A percentile compares a stretch with the other conserved stretches of the same genome.
phyloP scores from a whole-genome alignment of 2,888 invertebrate genomes.

The Pollenia angustigena region DNA sequence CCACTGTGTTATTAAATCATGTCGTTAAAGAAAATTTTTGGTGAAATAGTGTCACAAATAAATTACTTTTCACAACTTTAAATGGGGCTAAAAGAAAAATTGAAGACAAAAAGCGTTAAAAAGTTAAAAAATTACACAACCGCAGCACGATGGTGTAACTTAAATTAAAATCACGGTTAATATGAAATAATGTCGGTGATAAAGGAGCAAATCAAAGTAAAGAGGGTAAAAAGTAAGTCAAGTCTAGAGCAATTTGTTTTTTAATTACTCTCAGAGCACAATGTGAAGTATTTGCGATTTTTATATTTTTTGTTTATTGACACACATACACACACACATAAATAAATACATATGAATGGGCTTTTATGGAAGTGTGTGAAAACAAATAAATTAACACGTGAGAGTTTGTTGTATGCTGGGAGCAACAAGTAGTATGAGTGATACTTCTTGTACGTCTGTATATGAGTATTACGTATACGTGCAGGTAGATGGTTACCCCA shows the following conservation, averaged over 20 bases:
- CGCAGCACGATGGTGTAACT: constrained; percentile 22
- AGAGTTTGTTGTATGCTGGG: background rate
- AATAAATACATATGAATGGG: background rate
- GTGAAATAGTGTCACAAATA: constrained; percentile 47
- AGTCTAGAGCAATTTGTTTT: constrained; percentile 21
- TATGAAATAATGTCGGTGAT: constrained; percentile 8
- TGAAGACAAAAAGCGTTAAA: background rate
- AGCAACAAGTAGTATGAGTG: constrained; percentile 58
- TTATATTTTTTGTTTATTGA: constrained; percentile 3
- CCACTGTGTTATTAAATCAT: constrained; percentile 27
- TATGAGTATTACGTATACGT: constrained; percentile 22
- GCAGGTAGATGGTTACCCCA: background rate
- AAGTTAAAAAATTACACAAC: constrained; percentile 42
- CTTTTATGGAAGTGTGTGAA: background rate
- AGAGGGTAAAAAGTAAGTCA: constrained; percentile 1
- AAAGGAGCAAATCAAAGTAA: background rate
- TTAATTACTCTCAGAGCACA: constrained; percentile 1
- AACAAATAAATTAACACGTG: constrained; percentile 8
- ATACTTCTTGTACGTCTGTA: constrained; percentile 18
- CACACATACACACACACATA: background rate
- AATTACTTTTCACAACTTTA: constrained; percentile 28
- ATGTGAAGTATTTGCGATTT: background rate
- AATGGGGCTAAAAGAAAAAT: background rate
- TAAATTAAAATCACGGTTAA: constrained; percentile 50
- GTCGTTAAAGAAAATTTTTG: constrained; percentile 24